phyloP scores from a whole-genome alignment of 2,797 vertebrate species.

The Macroramphosus scolopax region DNA sequence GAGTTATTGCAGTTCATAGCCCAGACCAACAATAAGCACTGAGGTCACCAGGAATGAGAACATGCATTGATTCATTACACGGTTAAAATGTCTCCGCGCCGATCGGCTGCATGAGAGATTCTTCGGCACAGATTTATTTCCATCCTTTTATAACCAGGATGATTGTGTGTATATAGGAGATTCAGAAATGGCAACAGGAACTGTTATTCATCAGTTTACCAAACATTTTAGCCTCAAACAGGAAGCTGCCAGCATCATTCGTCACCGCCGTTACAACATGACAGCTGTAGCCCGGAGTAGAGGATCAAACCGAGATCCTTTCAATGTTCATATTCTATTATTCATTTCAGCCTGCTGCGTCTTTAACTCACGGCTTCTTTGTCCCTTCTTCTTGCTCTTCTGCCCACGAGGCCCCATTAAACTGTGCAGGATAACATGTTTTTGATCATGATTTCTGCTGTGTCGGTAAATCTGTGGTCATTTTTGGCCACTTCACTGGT shows the following conservation, averaged over 20 bases:
- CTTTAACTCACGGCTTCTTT: slow-evolving; percentile 21
- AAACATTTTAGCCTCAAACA: slow-evolving; percentile 32
- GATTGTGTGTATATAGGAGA: slow-evolving; percentile 16
- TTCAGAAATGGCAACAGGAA: slow-evolving; percentile 4
- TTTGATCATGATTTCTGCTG: slow-evolving; percentile 17
- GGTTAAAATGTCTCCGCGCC: background rate
- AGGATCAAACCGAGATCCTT: slow-evolving; percentile 54
- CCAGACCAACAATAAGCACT: background rate
- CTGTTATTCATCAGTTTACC: slow-evolving; percentile 17
- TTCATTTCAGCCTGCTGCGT: slow-evolving; percentile 46
- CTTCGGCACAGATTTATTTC: slow-evolving; percentile 17
- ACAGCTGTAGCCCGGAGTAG: slow-evolving; percentile 50
- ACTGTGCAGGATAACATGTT: slow-evolving; percentile 31
- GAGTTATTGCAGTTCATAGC: background rate
- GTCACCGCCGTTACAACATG: slow-evolving; percentile 56
- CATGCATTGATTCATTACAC: too few relatives aligned
- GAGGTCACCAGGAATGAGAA: too few relatives aligned
- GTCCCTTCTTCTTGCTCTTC: slow-evolving; percentile 25
- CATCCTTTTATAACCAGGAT: slow-evolving; percentile 29
- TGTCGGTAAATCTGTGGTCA: slow-evolving; percentile 15
- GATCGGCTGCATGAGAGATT: too few relatives aligned
- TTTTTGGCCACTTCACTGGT: slow-evolving; percentile 21
- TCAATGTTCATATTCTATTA: slow-evolving; percentile 52
- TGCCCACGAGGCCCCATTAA: slow-evolving; percentile 37
- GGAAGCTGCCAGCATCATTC: slow-evolving; percentile 48